Base-by-base conservation (phyloP, 1,140 invertebrate genomes). In the Drosophila bocki region DNA sequence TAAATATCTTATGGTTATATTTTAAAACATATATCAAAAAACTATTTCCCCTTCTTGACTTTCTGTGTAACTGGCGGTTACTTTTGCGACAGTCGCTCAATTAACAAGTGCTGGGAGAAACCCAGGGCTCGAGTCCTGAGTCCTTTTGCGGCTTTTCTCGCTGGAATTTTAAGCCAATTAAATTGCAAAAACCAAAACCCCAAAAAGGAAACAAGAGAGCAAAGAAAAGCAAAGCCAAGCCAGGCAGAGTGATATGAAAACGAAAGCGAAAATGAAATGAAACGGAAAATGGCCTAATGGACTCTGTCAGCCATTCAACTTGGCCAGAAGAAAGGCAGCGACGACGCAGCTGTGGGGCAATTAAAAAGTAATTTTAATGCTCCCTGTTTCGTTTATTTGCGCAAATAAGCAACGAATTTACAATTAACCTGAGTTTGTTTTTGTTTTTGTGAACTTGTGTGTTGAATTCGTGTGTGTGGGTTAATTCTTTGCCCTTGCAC, bases 341-440 rank as follows among this genome's bases (percentile, higher is more conserved):
- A 35, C 74, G 50, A 39, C 45, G 51, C 83, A 70, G 80, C 80
- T 78, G 80, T 78, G 60, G 75, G 72, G 84, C 80, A 88, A 87
- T 87, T 80, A 87, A 87, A 83, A 74, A 74, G 68, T 80, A 65
- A 88, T 84, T 87, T 87, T 80, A 79, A 80, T 88, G 80, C 78
- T 56, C 47, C 61, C 61, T 48, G 71, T 75, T 68, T 65, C 67
- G 75, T 80, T 60, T 75, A 80, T 76, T 59, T 64, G 65, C 63
- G 45, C 32, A 75, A 48, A 82, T 58, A 64, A 58, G 44, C 67
- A 78, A 60, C 62, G 60, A 65, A 57, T 69, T 65, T 62, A 77
- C 79, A 86, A 61, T 87, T 76, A 82, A 74, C 71, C 48, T 42
- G 37, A 9, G 17, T 48, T 44, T 51, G 33, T 15, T 35, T 37